Conservation (phyloP, 1,140 invertebrate genomes). For the Ceratina japonica region DNA sequence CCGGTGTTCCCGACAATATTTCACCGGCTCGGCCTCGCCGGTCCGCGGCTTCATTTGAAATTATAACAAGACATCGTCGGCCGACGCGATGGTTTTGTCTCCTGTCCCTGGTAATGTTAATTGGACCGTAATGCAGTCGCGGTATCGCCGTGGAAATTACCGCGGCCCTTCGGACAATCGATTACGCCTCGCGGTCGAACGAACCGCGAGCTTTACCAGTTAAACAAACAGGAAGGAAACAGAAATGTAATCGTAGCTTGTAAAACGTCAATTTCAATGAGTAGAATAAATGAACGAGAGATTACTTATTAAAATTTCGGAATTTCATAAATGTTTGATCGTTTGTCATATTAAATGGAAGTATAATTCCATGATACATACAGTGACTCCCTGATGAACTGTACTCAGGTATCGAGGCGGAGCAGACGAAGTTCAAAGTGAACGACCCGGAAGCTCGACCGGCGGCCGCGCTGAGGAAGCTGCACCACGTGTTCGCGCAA, state of each 20-base stretch:
- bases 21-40: background rate
- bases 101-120: background rate
- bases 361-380: too few relatives aligned
- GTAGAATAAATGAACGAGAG: too few relatives aligned
- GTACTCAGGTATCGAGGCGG: constrained; percentile 63
- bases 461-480: constrained; percentile 37
- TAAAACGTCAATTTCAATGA: too few relatives aligned
- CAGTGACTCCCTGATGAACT: too few relatives aligned
- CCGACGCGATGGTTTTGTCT: background rate
- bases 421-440: constrained; percentile 65
- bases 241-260: too few relatives aligned
- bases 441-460: constrained; percentile 56
- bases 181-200: background rate
- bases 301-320: too few relatives aligned
- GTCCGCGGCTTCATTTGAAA: background rate
- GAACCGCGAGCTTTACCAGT: too few relatives aligned
- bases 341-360: too few relatives aligned
- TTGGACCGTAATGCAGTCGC: background rate
- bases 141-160: background rate
- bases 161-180: background rate
- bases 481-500: constrained; percentile 46
- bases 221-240: too few relatives aligned
- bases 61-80: background rate
- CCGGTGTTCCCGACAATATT: background rate
- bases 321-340: too few relatives aligned